phyloP scores from a whole-genome alignment of 1,140 invertebrate genomes.

The Drosophila parabipectinata region DNA sequence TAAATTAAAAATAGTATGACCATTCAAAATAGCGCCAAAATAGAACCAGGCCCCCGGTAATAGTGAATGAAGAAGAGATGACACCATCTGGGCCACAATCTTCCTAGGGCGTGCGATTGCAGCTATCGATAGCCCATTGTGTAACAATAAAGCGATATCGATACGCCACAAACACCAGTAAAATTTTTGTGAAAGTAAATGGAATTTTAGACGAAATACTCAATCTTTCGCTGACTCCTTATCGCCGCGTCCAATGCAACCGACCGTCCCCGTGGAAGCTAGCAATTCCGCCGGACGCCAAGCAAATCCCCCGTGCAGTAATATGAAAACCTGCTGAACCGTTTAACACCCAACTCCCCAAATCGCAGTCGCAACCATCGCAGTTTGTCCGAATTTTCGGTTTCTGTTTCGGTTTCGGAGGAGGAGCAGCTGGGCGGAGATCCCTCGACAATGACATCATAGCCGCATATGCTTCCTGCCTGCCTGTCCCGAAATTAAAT shows the following conservation, averaged over 20 bases:
- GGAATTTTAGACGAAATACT: conserved; percentile 28
- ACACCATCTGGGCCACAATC: neutral
- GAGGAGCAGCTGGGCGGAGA: conserved; percentile 40
- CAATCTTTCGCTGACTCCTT: conserved; percentile 16
- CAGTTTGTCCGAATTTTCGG: conserved; percentile 13
- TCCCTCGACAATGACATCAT: conserved; percentile 72
- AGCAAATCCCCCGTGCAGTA: conserved; percentile 19
- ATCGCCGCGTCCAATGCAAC: conserved; percentile 26
- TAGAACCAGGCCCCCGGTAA: neutral
- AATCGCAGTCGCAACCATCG: conserved; percentile 21
- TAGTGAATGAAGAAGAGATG: neutral
- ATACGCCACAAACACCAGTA: conserved; percentile 24
- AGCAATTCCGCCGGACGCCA: conserved; percentile 8
- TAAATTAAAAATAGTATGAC: neutral
- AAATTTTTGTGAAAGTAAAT: conserved; percentile 45
- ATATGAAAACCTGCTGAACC: conserved; percentile 30
- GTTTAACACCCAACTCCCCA: conserved; percentile 32
- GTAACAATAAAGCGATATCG: conserved; percentile 20
- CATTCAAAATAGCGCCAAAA: neutral
- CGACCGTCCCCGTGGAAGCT: conserved; percentile 6
- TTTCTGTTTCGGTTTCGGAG: conserved; percentile 10
- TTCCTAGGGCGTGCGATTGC: neutral
- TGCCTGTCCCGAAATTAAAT: conserved; percentile 38
- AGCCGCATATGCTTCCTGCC: conserved; percentile 61
- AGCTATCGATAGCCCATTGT: conserved; percentile 1